Conservation (phyloP, 2,797 vertebrate species). For the Hypotaenidia okinawae region DNA sequence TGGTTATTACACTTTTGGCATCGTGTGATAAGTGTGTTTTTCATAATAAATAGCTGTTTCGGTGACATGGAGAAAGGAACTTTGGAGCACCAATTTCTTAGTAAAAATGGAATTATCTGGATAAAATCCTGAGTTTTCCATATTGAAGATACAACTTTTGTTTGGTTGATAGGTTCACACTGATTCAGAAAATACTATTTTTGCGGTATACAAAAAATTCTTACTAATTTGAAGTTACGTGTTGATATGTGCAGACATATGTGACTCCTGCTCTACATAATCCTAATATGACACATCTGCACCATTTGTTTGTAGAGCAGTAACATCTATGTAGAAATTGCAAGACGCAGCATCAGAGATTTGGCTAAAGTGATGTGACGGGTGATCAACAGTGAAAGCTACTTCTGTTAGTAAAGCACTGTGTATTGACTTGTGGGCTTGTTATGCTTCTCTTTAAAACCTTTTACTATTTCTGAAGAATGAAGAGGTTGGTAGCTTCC, state of each 20-base stretch:
- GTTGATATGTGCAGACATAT: not conserved
- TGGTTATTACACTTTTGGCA: conserved; percentile 10
- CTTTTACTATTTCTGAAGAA: not conserved
- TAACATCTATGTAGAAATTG: not conserved
- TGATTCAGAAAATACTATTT: not conserved
- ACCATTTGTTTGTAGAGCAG: not conserved
- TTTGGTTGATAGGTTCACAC: not conserved
- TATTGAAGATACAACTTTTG: not conserved
- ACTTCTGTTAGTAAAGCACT: not conserved
- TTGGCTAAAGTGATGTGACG: not conserved
- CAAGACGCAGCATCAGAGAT: not conserved
- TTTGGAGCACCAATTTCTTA: not conserved
- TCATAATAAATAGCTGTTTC: not conserved
- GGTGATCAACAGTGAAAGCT: not conserved
- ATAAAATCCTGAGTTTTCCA: not conserved
- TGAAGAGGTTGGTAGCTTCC: not conserved
- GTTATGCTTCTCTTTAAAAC: not conserved
- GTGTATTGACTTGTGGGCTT: not conserved
- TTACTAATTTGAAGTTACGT: not conserved
- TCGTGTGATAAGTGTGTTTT: not conserved
- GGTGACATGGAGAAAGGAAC: not conserved
- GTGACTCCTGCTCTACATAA: not conserved
- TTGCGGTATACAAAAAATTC: not conserved
- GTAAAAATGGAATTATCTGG: not conserved
- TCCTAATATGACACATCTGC: not conserved